A percentile compares a stretch with the other conserved stretches of the same genome.
phyloP scores from a whole-genome alignment of 2,113 vertebrate species.

The Oenanthe oenanthe region DNA sequence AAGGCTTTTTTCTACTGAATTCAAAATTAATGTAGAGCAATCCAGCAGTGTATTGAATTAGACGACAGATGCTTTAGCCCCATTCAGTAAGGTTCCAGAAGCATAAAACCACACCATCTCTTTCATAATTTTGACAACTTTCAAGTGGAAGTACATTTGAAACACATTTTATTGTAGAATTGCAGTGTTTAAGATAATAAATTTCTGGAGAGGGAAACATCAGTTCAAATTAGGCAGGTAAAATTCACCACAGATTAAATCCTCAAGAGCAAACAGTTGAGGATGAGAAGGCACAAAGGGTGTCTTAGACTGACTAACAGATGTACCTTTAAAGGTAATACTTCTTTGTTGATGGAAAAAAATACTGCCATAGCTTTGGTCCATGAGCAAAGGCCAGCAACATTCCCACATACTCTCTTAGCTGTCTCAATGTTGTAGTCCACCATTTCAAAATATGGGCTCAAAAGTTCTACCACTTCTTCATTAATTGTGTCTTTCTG shows the following conservation, averaged over 20 bases:
- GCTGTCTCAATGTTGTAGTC: slow-evolving; percentile 97
- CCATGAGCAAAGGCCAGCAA: slow-evolving; percentile 95
- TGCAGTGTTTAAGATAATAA: neutral
- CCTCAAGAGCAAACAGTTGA: neutral
- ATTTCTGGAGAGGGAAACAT: neutral
- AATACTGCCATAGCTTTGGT: slow-evolving; percentile 95
- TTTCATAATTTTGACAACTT: neutral
- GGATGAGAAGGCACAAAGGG: neutral
- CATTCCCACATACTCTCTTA: slow-evolving; percentile 91
- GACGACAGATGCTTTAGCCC: neutral
- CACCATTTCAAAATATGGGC: slow-evolving; percentile 92
- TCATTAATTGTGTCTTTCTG: slow-evolving; percentile 94
- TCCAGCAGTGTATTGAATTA: neutral
- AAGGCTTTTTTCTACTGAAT: neutral
- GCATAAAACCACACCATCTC: neutral
- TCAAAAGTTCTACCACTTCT: slow-evolving; percentile 91
- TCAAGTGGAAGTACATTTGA: neutral
- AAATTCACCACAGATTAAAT: neutral
- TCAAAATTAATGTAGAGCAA: neutral
- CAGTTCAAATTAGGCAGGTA: neutral
- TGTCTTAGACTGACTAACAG: neutral
- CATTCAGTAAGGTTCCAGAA: neutral
- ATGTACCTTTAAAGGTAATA: slow-evolving; percentile 91
- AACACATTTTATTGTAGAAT: neutral
- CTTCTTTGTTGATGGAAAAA: slow-evolving; percentile 96